Conservation (phyloP, 2,888 invertebrate species). For the Endomychus coccineus region DNA sequence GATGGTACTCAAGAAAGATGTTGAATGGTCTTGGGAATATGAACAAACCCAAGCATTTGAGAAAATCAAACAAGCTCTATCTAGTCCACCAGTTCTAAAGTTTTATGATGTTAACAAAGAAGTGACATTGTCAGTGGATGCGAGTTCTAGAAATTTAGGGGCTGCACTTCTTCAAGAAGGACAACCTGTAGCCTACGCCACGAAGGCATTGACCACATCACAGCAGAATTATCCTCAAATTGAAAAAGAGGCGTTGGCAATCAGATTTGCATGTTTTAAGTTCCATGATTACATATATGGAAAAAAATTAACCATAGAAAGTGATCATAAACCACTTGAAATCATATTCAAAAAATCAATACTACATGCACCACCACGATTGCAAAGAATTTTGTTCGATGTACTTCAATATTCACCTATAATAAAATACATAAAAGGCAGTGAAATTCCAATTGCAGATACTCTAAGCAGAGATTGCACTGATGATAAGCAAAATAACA, state of each 20-base stretch:
- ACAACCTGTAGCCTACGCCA: conserved; percentile 4
- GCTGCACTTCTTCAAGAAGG: conserved; percentile 4
- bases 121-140: conserved; percentile 4
- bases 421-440: too few relatives aligned
- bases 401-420: too few relatives aligned
- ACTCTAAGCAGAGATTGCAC: conserved; percentile 4
- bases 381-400: conserved; percentile 8
- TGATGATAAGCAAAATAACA: neutral
- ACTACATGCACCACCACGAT: conserved; percentile 3
- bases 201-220: conserved; percentile 6
- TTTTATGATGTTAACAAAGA: too few relatives aligned
- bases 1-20: too few relatives aligned
- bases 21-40: too few relatives aligned
- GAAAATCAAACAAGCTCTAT: conserved; percentile 3
- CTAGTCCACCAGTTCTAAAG: conserved; percentile 1
- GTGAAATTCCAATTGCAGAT: too few relatives aligned
- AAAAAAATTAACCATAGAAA: conserved; percentile 4
- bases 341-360: conserved; percentile 4
- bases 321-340: too few relatives aligned
- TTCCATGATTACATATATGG: too few relatives aligned
- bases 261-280: conserved; percentile 5
- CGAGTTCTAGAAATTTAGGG: neutral
- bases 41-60: conserved; percentile 2
- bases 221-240: conserved; percentile 9
- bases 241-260: conserved; percentile 9